Base-by-base conservation (phyloP, 1,140 invertebrate species). In the Caenorhabditis remanei region DNA sequence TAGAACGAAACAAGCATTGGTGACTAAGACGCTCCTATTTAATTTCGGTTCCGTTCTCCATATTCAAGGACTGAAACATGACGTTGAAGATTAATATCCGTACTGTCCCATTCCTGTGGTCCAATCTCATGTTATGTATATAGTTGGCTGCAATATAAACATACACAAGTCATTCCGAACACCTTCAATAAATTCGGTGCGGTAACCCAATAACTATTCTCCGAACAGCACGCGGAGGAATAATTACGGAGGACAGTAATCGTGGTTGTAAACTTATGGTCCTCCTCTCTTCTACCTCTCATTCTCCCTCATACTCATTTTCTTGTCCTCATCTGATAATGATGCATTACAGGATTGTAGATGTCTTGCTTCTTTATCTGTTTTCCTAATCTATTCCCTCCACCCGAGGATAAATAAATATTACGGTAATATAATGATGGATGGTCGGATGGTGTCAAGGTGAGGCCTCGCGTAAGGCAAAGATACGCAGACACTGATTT, bases 391-490 rank as follows among this genome's bases (percentile, higher is more conserved):
- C 71, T 79, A 19, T 79, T 50, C 11, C n/a, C 46, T 50, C n/a
- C 71, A 53, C 50, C 9, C 50, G 50, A 53, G 71, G 71, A 79
- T 79, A 79, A 79, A 79, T 79, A 79, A 79, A 79, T 79, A 79
- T 79, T 79, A 79, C 71, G 71, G 71, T 79, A 79, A 79, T 79
- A 79, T 79, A 53, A 79, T 79, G 71, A 79, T 79, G 71, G 71
- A 79, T 79, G 71, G 71, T 50, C 40, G 40, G 40, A 79, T 79
- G 71, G 71, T 79, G 71, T 79, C 71, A 79, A 79, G 71, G 71
- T 79, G 46, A 79, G 46, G 32, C 32, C 32, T 32, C 32, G 2
- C 32, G 32, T 2, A 32, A 32, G 32, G 32, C 65, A 21, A 43
- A 53, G 71, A 79, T 46, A 53, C 71, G 46, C 46, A 79, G 19